Percentiles rank a stretch among this genome's conserved stretches.
Conservation (phyloP, 2,797 vertebrate genomes). For the Sandelia bainsii region DNA sequence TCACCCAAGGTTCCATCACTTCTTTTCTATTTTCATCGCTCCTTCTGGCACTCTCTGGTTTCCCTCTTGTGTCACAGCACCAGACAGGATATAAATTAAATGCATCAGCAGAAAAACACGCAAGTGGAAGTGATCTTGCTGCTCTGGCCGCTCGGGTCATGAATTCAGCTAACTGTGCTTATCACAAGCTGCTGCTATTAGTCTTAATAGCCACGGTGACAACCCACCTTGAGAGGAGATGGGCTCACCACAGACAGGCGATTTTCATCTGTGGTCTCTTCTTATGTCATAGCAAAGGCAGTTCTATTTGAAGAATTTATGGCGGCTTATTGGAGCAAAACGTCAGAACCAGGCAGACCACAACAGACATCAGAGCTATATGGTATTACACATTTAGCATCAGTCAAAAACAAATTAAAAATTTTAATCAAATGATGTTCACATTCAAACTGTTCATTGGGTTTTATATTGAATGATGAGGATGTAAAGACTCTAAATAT, state of each 20-base stretch:
- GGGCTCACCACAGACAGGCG: conserved; percentile 67
- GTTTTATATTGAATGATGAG: not conserved
- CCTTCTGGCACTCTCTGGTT: conserved; percentile 55
- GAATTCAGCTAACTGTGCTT: conserved; percentile 79
- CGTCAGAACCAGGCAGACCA: conserved; percentile 46
- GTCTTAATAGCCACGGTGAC: conserved; percentile 76
- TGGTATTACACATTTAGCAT: conserved; percentile 59
- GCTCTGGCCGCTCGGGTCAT: conserved; percentile 71
- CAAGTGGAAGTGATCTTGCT: conserved; percentile 76
- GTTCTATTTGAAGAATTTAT: conserved; percentile 48
- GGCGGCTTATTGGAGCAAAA: conserved; percentile 58
- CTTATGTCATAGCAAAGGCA: conserved; percentile 56
- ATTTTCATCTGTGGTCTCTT: conserved; percentile 67
- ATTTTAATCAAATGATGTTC: conserved; percentile 52
- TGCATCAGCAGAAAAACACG: conserved; percentile 82
- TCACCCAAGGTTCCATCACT: conserved; percentile 62
- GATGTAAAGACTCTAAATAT: conserved; percentile 6
- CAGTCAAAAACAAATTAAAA: conserved; percentile 65
- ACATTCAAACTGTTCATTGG: conserved; percentile 29
- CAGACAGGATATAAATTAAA: conserved; percentile 76
- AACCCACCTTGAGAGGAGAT: conserved; percentile 62
- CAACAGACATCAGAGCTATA: conserved; percentile 51
- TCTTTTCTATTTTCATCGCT: conserved; percentile 53
- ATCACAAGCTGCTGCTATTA: conserved; percentile 74
- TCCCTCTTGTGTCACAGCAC: conserved; percentile 62